Conservation (phyloP, 2,113 vertebrate genomes). For the Oreochromis niloticus region DNA sequence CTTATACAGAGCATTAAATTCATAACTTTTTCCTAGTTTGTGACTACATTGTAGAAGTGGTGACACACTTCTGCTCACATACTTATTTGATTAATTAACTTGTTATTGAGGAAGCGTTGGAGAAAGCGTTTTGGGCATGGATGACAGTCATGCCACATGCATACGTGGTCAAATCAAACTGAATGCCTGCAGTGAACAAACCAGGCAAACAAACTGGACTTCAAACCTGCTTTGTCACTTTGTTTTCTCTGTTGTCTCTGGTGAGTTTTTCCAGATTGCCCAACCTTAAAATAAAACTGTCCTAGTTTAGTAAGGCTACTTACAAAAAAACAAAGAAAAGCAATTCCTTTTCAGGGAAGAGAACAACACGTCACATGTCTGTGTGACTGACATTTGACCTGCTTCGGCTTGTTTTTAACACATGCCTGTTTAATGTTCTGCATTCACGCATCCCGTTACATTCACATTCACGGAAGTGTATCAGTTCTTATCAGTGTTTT, state of each 20-base stretch:
- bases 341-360: background rate
- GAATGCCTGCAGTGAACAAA: background rate
- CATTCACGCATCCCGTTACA: background rate
- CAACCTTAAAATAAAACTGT: background rate
- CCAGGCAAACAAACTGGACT: background rate
- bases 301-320: background rate
- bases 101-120: background rate
- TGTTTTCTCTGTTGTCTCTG: background rate
- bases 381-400: background rate
- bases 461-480: background rate
- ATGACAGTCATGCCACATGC: background rate
- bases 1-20: background rate
- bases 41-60: background rate
- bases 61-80: background rate
- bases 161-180: background rate
- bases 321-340: background rate
- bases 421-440: background rate
- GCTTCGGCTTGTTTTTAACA: background rate
- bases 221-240: background rate
- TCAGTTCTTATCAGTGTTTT: background rate
- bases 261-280: background rate
- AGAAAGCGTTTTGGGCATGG: background rate
- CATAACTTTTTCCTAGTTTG: background rate
- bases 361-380: rapidly evolving
- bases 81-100: background rate